phyloP scores from a whole-genome alignment of 92 coral and sea anemone genomes.

The Umimayanthus chanpuru region DNA sequence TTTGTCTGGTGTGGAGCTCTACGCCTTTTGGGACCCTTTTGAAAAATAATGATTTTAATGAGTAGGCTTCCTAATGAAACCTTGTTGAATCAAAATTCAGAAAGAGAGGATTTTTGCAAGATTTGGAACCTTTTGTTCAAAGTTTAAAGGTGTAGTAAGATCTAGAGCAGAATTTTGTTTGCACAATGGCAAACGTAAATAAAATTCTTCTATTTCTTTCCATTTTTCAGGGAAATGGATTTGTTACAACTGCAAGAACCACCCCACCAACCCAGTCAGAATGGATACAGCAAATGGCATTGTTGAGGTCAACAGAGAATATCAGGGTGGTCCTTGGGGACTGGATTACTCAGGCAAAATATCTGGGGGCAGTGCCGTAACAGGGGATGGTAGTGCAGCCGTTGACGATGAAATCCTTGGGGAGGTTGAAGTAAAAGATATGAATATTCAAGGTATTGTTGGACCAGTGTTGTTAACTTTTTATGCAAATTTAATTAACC shows the following conservation, averaged over 20 bases:
- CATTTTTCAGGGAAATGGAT: slow-evolving; percentile 88
- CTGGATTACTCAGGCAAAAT: neutral
- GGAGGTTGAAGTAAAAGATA: slow-evolving; percentile 91
- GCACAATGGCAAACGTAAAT: too few species aligned
- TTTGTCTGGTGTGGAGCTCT: too few species aligned
- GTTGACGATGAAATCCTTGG: slow-evolving; percentile 72
- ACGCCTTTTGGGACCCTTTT: too few species aligned
- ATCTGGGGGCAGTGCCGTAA: slow-evolving; percentile 36
- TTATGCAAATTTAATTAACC: too few species aligned
- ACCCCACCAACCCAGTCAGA: slow-evolving; percentile 85
- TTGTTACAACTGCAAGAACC: slow-evolving; percentile 93
- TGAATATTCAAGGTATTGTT: slow-evolving; percentile 82
- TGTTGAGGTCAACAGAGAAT: neutral
- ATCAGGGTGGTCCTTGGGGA: slow-evolving; percentile 13
- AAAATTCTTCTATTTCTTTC: too few species aligned
- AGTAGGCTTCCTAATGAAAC: too few species aligned
- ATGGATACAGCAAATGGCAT: slow-evolving; percentile 67
- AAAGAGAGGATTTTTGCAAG: too few species aligned
- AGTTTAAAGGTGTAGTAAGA: too few species aligned
- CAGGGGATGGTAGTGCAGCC: slow-evolving; percentile 36
- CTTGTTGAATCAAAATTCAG: too few species aligned
- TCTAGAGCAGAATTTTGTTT: too few species aligned
- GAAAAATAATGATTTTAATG: too few species aligned
- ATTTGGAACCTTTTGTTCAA: too few species aligned
- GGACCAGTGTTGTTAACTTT: neutral